Evolutionary conservation across 2,797 vertebrate species (phyloP).

Genomic region (Eulemur rubriventer): DNA sequence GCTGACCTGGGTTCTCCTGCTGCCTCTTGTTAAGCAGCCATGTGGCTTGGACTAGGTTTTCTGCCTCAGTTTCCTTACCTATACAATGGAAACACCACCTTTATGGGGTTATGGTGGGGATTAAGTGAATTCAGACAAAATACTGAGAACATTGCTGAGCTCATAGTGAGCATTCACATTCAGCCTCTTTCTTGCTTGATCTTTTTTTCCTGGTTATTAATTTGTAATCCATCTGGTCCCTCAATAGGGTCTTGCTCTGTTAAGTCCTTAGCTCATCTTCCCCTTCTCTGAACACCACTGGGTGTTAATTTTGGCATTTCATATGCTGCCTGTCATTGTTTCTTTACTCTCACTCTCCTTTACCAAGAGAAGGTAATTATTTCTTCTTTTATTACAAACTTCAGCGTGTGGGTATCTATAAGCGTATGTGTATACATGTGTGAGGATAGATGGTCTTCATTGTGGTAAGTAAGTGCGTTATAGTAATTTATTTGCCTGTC

Average conservation of each 20-base stretch:
- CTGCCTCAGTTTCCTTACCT: not conserved
- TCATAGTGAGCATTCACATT: conserved; percentile 4
- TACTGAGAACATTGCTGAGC: not conserved
- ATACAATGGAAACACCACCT: not conserved
- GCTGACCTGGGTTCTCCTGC: not conserved
- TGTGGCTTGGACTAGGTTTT: not conserved
- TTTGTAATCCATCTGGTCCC: not conserved
- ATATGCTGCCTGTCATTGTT: conserved; percentile 5
- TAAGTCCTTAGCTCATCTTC: conserved; percentile 22
- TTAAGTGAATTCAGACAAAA: conserved; percentile 7
- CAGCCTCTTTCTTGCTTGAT: not conserved
- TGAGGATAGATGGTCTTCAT: not conserved
- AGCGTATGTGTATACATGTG: not conserved
- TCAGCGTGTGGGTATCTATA: not conserved
- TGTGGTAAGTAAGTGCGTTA: not conserved
- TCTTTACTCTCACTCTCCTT: not conserved
- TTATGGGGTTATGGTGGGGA: not conserved
- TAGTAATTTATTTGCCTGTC: not conserved
- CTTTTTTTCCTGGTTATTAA: not conserved
- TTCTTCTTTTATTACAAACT: conserved; percentile 11
- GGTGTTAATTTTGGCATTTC: conserved; percentile 26
- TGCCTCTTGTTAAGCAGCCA: not conserved
- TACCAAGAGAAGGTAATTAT: not conserved
- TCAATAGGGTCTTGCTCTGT: not conserved
- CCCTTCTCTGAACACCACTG: conserved; percentile 8